Evolutionary conservation across 2,888 invertebrate species (phyloP).

Genomic region (Oscheius onirici): DNA sequence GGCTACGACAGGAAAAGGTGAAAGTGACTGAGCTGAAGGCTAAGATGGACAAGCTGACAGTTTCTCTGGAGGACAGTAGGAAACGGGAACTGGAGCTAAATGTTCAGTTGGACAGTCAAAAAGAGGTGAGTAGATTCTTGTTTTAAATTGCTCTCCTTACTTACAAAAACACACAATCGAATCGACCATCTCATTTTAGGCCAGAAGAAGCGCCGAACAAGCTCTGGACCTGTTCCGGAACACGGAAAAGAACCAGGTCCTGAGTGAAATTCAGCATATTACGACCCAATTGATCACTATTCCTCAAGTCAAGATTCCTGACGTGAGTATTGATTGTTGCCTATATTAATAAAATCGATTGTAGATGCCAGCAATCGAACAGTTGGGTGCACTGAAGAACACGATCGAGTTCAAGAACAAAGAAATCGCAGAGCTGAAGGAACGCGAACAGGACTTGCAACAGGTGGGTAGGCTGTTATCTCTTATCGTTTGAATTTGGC

Average conservation of each 20-base stretch:
- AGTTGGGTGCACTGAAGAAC: conserved; percentile 30
- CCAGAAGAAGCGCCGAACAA: neutral
- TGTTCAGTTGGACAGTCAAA: conserved; percentile 12
- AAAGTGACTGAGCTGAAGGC: conserved; percentile 4
- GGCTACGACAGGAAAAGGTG: neutral
- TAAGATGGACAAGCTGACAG: neutral
- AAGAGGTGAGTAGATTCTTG: neutral
- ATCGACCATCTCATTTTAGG: conserved; percentile 14
- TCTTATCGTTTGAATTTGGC: conserved; percentile 27
- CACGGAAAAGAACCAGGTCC: neutral
- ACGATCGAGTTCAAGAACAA: conserved; percentile 22
- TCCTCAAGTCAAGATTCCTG: conserved; percentile 8
- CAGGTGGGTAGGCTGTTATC: conserved; percentile 12
- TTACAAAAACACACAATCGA: too few species aligned
- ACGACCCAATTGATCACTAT: conserved; percentile 18
- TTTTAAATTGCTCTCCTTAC: neutral
- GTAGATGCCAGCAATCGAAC: conserved; percentile 14
- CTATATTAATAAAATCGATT: neutral
- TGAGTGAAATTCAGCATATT: conserved; percentile 24
- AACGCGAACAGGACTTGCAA: conserved; percentile 4
- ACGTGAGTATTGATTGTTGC: conserved; percentile 17
- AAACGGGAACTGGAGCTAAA: conserved; percentile 16
- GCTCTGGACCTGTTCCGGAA: neutral
- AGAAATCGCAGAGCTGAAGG: conserved; percentile 21
- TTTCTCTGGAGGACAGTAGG: conserved; percentile 3